Evolutionary conservation across 2,113 vertebrate species (phyloP).

Genomic region (Ceratotherium simum): DNA sequence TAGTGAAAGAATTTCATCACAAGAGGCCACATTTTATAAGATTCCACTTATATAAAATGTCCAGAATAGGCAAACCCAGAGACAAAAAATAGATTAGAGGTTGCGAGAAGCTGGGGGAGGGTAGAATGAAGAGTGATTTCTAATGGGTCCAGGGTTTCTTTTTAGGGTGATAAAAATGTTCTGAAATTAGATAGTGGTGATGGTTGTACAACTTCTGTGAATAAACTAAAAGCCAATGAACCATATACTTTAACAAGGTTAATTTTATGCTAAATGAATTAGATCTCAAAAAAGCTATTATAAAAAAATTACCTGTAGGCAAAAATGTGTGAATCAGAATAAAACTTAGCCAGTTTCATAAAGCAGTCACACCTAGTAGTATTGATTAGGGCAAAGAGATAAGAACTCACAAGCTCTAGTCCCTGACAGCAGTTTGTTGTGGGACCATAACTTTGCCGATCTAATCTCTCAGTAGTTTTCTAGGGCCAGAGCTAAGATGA

Average conservation of each 20-base stretch:
- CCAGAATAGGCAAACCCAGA: neutral
- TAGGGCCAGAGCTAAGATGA: neutral
- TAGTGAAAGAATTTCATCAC: neutral
- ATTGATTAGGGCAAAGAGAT: neutral
- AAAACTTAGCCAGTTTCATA: slow-evolving; percentile 5
- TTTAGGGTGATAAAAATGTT: neutral
- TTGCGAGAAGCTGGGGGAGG: neutral
- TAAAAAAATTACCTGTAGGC: slow-evolving; percentile 4
- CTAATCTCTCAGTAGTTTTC: neutral
- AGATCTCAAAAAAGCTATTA: slow-evolving; percentile 5
- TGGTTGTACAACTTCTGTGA: neutral
- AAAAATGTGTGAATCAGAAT: slow-evolving; percentile 37
- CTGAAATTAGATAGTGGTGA: neutral
- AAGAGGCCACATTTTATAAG: neutral
- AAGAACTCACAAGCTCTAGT: neutral
- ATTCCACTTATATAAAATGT: slow-evolving; percentile 48
- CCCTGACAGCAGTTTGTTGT: neutral
- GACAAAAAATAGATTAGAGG: neutral
- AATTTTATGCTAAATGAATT: slow-evolving; percentile 41
- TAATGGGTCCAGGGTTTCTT: neutral
- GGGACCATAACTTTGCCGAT: neutral
- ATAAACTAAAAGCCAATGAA: neutral
- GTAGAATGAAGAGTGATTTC: neutral
- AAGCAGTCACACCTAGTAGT: neutral
- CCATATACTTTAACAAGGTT: neutral